Evolutionary conservation across 2,113 vertebrate genomes (phyloP).

Genomic region (Caretta caretta): DNA sequence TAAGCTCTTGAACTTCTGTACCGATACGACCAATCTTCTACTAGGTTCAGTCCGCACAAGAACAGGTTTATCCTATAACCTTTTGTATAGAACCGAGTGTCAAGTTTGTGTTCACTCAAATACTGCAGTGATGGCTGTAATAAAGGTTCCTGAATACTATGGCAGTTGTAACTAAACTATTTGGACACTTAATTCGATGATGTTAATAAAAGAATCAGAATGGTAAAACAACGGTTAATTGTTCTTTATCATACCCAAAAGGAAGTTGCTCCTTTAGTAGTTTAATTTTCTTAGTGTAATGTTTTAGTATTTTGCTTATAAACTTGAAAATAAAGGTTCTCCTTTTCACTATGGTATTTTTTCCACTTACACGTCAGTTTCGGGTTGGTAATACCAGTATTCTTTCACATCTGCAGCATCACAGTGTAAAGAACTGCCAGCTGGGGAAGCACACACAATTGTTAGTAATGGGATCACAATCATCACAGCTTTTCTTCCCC

Average conservation of each 20-base stretch:
- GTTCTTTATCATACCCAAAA: background rate
- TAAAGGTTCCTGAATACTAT: background rate
- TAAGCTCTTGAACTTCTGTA: background rate
- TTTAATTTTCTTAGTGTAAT: background rate
- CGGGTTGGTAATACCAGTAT: background rate
- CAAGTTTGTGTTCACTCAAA: background rate
- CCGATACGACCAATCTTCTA: background rate
- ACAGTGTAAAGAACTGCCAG: background rate
- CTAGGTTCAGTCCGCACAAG: background rate
- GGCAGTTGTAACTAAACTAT: background rate
- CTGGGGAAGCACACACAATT: background rate
- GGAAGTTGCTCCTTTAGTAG: background rate
- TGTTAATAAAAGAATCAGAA: conserved; percentile 14
- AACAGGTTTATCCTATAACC: background rate
- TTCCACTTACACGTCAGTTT: background rate
- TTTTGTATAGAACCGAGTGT: background rate
- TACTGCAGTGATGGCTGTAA: background rate
- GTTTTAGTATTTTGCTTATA: background rate
- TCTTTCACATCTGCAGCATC: background rate
- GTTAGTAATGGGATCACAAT: background rate
- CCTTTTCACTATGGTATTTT: background rate
- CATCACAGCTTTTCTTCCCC: background rate
- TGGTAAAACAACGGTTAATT: background rate
- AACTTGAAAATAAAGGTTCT: background rate
- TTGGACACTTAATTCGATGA: background rate